Evolutionary conservation across 2,797 vertebrate species (phyloP).

Genomic region (Craterocephalus amniculus): DNA sequence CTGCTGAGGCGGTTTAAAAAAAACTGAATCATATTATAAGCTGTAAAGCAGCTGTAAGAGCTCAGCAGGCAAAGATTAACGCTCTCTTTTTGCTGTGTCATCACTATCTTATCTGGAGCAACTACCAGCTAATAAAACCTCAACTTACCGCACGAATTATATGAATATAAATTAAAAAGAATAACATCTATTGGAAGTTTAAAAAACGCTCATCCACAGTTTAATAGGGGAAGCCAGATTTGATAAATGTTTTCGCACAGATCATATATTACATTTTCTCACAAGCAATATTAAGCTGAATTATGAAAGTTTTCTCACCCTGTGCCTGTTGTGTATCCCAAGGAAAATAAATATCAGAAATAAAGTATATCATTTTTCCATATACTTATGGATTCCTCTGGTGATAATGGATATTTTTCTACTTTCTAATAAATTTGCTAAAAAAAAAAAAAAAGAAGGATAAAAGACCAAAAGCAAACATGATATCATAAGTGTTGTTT

Average conservation of each 20-base stretch:
- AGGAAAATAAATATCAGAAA: not conserved
- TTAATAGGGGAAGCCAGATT: not conserved
- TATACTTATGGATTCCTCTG: not conserved
- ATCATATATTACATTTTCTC: not conserved
- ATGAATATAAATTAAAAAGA: constrained; percentile 1
- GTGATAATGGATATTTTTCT: not conserved
- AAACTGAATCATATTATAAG: not conserved
- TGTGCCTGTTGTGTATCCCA: not conserved
- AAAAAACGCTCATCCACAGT: not conserved
- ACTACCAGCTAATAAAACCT: constrained; percentile 15
- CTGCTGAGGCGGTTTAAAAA: not conserved
- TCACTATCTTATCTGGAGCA: constrained; percentile 20
- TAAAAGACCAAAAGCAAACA: not conserved
- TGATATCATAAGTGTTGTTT: not conserved
- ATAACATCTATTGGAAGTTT: not conserved
- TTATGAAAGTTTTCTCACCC: not conserved
- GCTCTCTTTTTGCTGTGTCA: constrained; percentile 5
- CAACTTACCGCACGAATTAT: not conserved
- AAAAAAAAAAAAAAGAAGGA: no score
- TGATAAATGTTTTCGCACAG: not conserved
- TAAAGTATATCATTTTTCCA: not conserved
- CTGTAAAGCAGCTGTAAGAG: constrained; percentile 1
- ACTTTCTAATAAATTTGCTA: not conserved
- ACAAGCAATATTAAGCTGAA: not conserved
- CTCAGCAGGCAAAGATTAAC: not conserved